Evolutionary conservation across 1,140 invertebrate species (phyloP), one percentile per base, ranked within the genome.

Genomic region (Ceratosolen fusciceps): DNA sequence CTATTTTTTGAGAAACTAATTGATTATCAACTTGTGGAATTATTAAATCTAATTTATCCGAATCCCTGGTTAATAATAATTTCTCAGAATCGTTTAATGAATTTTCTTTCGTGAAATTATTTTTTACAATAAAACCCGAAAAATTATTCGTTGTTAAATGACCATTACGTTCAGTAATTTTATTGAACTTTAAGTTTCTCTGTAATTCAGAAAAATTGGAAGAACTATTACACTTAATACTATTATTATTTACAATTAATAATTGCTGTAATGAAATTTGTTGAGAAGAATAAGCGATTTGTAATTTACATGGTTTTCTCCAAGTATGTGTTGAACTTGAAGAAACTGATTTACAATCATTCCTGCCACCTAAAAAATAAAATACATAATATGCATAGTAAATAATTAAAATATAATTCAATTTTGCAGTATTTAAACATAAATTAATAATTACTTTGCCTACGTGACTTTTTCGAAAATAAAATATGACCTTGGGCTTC

Each of bases 221-320:
- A 4, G 49, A 43, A 49, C 26, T 60, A 1, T 71, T 19, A 31
- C 31, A 19, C 58, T 77, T 21, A 54, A 67, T 24, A 29, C 19
- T 49, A 47, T 71, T 71, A 67, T 77, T 70, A 70, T 77, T 54
- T 24, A 4, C 1, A 77, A 65, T 21, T 16, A 52, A 21, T 31
- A 43, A 19, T 26, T 54, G 49, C 21, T 31, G 21, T 34, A 56
- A 31, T 34, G 34, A 47, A 34, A 77, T 71, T 10, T 71, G 16
- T 31, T 79, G 68, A 2, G 70, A 79, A 26, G 80, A 83, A 62
- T 86, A 83, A 0, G 82, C 85, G 12, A 86, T 85, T 58, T 84
- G 85, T 37, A 86, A 37, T 43, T 80, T 84, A 31, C 84, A 83
- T 1, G 72, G 62, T 37, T 79, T 81, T 24, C 37, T 81, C 84